phyloP scores from a whole-genome alignment of 2,797 vertebrate species.

The Mus minutoides region DNA sequence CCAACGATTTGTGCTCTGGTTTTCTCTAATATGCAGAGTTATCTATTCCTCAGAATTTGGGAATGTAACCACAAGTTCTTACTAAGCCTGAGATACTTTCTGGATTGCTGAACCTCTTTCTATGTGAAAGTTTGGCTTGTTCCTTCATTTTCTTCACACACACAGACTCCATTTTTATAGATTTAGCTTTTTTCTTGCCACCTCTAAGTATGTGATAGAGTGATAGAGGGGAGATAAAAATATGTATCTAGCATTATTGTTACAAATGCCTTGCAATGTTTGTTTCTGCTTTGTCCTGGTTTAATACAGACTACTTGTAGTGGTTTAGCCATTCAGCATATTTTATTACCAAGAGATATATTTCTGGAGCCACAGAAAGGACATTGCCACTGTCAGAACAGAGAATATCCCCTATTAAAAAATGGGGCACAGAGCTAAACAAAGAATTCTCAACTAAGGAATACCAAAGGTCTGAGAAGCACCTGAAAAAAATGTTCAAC shows the following conservation, averaged over 20 bases:
- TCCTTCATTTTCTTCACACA: not conserved
- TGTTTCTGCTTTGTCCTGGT: not conserved
- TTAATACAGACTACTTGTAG: not conserved
- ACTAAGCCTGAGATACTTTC: not conserved
- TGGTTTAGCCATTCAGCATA: constrained; percentile 33
- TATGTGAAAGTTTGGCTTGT: constrained; percentile 10
- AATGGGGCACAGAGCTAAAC: no score
- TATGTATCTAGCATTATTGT: not conserved
- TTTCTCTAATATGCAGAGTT: not conserved
- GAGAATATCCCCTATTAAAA: no score
- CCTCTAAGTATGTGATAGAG: not conserved
- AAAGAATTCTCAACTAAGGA: no score
- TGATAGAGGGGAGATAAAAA: not conserved
- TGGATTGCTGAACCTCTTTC: not conserved
- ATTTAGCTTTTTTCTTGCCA: constrained; percentile 17
- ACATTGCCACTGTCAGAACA: not conserved
- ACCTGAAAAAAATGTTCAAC: no score
- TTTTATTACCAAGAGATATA: constrained; percentile 27
- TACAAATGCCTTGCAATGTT: constrained; percentile 12
- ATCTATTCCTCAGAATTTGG: constrained; percentile 25
- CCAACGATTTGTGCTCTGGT: not conserved
- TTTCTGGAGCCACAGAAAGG: constrained; percentile 32
- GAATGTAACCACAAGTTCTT: not conserved
- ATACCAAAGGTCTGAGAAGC: no score
- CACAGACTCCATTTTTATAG: not conserved